phyloP scores from a whole-genome alignment of 1,140 invertebrate genomes.

The Hermatobates lingyangjiaoensis region DNA sequence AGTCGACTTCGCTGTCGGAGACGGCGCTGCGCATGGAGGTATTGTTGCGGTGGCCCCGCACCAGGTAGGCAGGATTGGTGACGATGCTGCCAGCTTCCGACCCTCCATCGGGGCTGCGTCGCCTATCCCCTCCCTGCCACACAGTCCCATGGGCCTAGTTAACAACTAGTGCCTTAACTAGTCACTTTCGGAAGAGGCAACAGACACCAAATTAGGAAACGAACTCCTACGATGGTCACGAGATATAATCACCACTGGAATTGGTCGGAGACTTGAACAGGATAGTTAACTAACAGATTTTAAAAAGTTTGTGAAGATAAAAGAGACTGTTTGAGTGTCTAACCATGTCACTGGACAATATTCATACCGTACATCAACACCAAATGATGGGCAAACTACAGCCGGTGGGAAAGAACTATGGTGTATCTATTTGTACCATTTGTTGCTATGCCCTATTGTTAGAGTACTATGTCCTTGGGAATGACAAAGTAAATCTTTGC shows the following conservation, averaged over 20 bases:
- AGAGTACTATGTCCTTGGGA: too few relatives aligned
- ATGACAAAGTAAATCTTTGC: too few relatives aligned
- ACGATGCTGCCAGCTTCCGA: slow-evolving; percentile 60
- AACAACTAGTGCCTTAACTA: slow-evolving; percentile 34
- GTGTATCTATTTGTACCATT: too few relatives aligned
- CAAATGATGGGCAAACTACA: too few relatives aligned
- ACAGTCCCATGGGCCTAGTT: slow-evolving; percentile 7
- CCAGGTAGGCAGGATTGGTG: slow-evolving; percentile 48
- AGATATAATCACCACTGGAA: slow-evolving; percentile 5
- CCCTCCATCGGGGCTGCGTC: slow-evolving; percentile 26
- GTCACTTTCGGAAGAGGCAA: too few relatives aligned
- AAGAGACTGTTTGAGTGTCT: too few relatives aligned
- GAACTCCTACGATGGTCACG: too few relatives aligned
- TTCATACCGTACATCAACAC: too few relatives aligned
- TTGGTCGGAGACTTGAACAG: slow-evolving; percentile 5
- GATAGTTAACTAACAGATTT: slow-evolving; percentile 4
- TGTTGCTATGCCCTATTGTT: too few relatives aligned
- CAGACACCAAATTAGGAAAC: too few relatives aligned
- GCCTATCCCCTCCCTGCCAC: slow-evolving; percentile 19
- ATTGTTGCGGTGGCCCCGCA: slow-evolving; percentile 26
- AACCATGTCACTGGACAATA: too few relatives aligned
- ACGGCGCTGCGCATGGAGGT: slow-evolving; percentile 66
- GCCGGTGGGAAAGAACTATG: too few relatives aligned
- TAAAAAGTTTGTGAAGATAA: background rate
- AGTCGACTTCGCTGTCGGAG: slow-evolving; percentile 84